Percentiles rank a stretch among this genome's conserved stretches.
Conservation (phyloP, 2,113 vertebrate species). For the Acanthochromis polyacanthus region DNA sequence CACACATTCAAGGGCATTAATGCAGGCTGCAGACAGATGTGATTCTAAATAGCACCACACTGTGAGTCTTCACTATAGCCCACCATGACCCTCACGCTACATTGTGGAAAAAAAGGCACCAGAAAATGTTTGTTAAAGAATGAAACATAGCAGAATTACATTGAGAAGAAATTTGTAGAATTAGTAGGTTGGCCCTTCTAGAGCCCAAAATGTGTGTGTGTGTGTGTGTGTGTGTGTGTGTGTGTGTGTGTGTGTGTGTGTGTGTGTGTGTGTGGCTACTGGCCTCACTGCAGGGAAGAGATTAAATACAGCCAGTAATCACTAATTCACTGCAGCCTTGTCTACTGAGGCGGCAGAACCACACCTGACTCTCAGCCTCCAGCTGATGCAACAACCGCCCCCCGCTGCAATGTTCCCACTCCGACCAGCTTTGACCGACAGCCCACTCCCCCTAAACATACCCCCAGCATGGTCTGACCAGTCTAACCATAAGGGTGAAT, state of each 20-base stretch:
- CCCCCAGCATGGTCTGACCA: not conserved
- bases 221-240: too few species aligned
- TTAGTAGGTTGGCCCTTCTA: not conserved
- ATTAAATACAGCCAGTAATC: conserved; percentile 17
- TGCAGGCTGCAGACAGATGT: conserved; percentile 71
- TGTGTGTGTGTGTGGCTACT: not conserved
- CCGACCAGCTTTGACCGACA: not conserved
- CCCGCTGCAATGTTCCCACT: too few species aligned
- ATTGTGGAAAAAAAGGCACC: not conserved
- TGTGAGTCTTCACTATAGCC: conserved; percentile 43
- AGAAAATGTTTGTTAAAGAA: conserved; percentile 9
- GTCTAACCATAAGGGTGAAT: not conserved
- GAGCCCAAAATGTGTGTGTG: too few species aligned
- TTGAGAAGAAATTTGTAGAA: not conserved
- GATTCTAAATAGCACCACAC: conserved; percentile 70
- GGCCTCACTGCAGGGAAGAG: not conserved
- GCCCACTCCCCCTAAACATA: not conserved
- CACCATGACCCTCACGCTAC: conserved; percentile 47
- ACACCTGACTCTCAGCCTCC: conserved; percentile 15
- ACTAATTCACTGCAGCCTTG: not conserved
- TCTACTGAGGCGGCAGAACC: not conserved
- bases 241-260: too few species aligned
- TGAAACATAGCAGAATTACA: conserved; percentile 6
- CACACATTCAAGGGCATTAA: conserved; percentile 69
- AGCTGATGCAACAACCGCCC: not conserved